Conservation (phyloP, 2,888 invertebrate genomes). For the Julus scanicus region DNA sequence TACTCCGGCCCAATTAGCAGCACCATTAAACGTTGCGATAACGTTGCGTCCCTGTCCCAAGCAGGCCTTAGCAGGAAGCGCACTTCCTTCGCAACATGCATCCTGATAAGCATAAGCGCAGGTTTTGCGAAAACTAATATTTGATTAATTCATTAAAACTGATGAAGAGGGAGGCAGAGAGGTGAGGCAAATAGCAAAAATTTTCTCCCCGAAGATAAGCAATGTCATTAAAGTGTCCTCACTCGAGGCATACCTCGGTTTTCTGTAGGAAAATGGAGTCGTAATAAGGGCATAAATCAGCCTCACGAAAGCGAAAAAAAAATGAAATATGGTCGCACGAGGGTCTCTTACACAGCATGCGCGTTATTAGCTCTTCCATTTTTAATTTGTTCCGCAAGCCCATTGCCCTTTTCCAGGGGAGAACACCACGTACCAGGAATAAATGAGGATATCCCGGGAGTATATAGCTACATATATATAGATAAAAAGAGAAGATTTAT, state of each 20-base stretch:
- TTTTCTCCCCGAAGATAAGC: neutral
- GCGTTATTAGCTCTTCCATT: neutral
- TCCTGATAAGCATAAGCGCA: neutral
- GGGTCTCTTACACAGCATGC: neutral
- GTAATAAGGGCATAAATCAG: neutral
- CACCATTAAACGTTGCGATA: neutral
- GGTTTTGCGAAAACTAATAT: neutral
- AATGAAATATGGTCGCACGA: neutral
- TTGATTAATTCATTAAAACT: neutral
- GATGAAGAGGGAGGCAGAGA: neutral
- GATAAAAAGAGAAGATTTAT: neutral
- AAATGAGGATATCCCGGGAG: neutral
- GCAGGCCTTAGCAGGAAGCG: neutral
- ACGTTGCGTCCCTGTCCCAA: neutral
- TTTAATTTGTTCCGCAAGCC: neutral
- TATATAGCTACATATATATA: neutral
- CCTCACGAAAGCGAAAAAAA: neutral
- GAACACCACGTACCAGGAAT: neutral
- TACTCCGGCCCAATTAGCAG: neutral
- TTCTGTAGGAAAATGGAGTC: neutral
- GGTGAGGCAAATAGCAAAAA: neutral
- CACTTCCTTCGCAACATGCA: neutral
- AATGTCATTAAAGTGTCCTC: neutral
- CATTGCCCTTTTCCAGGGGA: neutral
- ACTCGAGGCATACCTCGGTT: neutral